A percentile compares a stretch with the other conserved stretches of the same genome.
Conservation (phyloP, 2,113 vertebrate species). For the Piliocolobus tephrosceles region DNA sequence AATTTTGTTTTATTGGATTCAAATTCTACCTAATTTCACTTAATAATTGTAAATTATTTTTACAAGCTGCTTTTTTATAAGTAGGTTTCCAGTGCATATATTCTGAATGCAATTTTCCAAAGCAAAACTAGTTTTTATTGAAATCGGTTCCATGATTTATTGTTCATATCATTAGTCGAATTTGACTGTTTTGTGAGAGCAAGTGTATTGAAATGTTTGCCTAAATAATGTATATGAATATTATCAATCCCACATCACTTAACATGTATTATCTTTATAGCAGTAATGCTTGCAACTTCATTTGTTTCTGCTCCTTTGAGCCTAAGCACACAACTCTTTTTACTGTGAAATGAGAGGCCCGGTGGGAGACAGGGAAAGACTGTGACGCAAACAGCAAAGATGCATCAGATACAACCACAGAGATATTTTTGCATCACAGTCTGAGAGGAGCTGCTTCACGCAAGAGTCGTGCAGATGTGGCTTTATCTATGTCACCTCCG, state of each 20-base stretch:
- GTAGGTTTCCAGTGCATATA: not conserved
- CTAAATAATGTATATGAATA: not conserved
- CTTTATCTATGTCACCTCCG: not conserved
- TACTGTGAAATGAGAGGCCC: not conserved
- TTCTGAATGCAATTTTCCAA: conserved; percentile 8
- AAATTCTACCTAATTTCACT: not conserved
- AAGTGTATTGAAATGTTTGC: not conserved
- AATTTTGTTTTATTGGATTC: not conserved
- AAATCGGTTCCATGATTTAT: conserved; percentile 31
- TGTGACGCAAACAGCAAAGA: not conserved
- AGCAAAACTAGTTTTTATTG: not conserved
- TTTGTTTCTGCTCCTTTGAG: not conserved
- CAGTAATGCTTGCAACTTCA: not conserved
- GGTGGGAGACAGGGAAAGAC: not conserved
- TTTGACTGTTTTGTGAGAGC: not conserved
- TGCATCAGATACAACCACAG: not conserved
- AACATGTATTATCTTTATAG: not conserved
- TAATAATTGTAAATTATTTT: not conserved
- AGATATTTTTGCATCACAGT: not conserved
- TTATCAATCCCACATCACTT: not conserved
- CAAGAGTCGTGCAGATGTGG: not conserved
- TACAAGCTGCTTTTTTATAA: not conserved
- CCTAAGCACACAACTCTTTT: not conserved
- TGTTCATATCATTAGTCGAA: not conserved
- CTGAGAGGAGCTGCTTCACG: not conserved